phyloP scores from a whole-genome alignment of 2,113 vertebrate species.

The Pterophyllum scalare region DNA sequence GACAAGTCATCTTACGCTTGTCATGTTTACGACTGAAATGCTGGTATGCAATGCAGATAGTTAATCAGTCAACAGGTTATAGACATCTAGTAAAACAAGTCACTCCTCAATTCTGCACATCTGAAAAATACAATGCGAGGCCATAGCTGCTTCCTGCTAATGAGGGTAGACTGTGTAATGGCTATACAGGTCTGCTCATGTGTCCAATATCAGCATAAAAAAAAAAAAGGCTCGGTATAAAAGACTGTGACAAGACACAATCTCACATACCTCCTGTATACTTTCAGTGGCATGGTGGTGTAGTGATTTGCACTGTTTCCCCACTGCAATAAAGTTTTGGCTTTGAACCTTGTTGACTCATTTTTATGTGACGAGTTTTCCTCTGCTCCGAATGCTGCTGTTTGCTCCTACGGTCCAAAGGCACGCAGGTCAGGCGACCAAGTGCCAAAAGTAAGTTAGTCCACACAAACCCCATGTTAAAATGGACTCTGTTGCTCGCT shows the following conservation, averaged over 20 bases:
- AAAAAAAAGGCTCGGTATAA: background rate
- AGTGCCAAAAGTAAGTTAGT: background rate
- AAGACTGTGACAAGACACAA: background rate
- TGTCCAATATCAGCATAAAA: background rate
- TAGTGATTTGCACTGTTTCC: background rate
- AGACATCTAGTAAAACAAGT: background rate
- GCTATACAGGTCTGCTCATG: background rate
- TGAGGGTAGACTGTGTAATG: background rate
- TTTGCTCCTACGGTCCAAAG: background rate
- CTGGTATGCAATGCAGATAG: conserved; percentile 5
- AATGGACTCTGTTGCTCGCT: background rate
- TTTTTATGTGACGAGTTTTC: background rate
- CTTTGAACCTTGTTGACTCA: background rate
- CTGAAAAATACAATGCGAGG: background rate
- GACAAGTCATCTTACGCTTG: conserved; percentile 12
- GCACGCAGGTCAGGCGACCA: background rate
- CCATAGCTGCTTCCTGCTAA: background rate
- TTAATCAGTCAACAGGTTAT: conserved; percentile 44
- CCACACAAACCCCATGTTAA: rapidly evolving
- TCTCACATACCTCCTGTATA: background rate
- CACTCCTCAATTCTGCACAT: background rate
- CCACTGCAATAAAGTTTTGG: background rate
- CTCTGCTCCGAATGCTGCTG: background rate
- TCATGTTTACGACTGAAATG: conserved; percentile 30
- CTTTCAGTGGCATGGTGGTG: background rate